Percentiles rank a stretch among this genome's conserved stretches.
phyloP scores from a whole-genome alignment of 2,888 invertebrate genomes.

The Scaptomyza caliginosa region DNA sequence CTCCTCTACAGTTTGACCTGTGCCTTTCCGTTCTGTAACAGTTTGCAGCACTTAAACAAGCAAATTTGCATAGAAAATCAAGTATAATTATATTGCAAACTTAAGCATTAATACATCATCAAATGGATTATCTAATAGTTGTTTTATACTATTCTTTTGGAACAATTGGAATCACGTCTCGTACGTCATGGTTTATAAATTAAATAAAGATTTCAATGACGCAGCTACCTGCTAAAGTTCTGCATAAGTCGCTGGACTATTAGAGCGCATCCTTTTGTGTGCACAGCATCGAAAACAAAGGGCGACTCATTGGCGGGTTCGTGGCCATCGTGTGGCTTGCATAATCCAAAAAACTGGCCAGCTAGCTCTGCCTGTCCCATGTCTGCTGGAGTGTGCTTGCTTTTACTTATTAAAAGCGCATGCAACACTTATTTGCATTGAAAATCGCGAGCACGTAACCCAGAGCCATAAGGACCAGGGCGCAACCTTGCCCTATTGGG shows the following conservation, averaged over 20 bases:
- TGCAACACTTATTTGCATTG: conserved; percentile 60
- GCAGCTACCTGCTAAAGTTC: background rate
- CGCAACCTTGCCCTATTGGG: conserved; percentile 37
- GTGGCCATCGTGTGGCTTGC: conserved; percentile 42
- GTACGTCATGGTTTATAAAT: conserved; percentile 2
- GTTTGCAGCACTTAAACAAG: conserved; percentile 3
- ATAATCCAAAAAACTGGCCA: conserved; percentile 29
- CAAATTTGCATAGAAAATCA: background rate
- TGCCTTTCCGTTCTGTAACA: conserved; percentile 17
- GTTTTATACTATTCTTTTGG: background rate
- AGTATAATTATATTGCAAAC: too few species aligned
- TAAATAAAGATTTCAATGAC: background rate
- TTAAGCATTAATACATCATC: too few species aligned
- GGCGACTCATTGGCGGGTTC: conserved; percentile 16
- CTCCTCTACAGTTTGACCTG: background rate
- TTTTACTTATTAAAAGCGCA: conserved; percentile 39
- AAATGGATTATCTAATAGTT: background rate
- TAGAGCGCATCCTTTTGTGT: background rate
- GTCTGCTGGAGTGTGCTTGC: conserved; percentile 1
- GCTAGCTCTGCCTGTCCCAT: background rate
- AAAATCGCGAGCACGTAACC: conserved; percentile 1
- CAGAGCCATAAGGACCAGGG: background rate
- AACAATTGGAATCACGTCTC: conserved; percentile 17
- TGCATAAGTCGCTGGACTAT: background rate
- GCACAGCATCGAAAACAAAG: conserved; percentile 12